These are phyloP conservation scores for Danio rerio DNA, from an alignment of 2,113 vertebrate genomes.

Conservation along the genomic window GRCz12tu NC_133176.1:14697501-14698000, in stretches of 20 bases:
- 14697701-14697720: constrained; percentile 42
- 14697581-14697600: background rate
- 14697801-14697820: constrained; percentile 29
- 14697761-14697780: constrained; percentile 27
- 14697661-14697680: constrained; percentile 46
- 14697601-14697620: constrained; percentile 41
- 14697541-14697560: constrained; percentile 18
- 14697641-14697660: constrained; percentile 27
- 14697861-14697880: constrained; percentile 19
- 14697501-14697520: background rate
- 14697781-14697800: constrained; percentile 42
- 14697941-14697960: constrained; percentile 1
- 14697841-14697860: constrained; percentile 20
- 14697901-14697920: constrained; percentile 22
- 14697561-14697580: constrained; percentile 12
- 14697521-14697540: background rate
- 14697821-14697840: constrained; percentile 18
- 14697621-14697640: constrained; percentile 33
- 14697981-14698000: constrained; percentile 38
- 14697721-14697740: constrained; percentile 47
- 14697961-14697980: constrained; percentile 11
- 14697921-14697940: constrained; percentile 24
- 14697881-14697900: constrained; percentile 33
- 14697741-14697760: constrained; percentile 36
- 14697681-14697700: constrained; percentile 32